Base-by-base conservation (phyloP, 1,140 invertebrate species). In the Drosophila lini region DNA sequence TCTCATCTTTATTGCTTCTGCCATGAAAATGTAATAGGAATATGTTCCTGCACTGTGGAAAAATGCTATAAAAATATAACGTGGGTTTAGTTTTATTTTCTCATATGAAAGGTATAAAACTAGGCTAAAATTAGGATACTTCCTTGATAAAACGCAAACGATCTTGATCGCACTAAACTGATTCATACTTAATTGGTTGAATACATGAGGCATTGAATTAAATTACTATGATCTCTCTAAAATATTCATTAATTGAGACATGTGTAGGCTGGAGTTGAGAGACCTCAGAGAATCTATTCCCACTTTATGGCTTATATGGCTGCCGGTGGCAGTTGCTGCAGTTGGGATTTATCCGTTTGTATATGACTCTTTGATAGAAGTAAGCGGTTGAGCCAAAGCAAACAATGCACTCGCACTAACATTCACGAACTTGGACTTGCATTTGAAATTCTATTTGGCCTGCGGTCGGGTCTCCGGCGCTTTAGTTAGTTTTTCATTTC, bases 401-500 rank as follows among this genome's bases (percentile, higher is more conserved):
- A 69, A 69, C 68, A 71, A 70, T 71, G 68, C 68, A 71, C 62
- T 69, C 61, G 31, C 62, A 61, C 61, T 63, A 16, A 25, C 59
- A 68, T 34, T 42, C 59, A 52, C 61, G 28, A 68, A 69, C 63
- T 58, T 58, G 36, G 42, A 60, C 56, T 74, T 74, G 70, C 47
- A 74, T 74, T 74, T 74, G 38, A 74, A 74, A 75, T 74, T 64
- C 59, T 74, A 74, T 64, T 74, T 75, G 50, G 68, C 68, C 42
- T 71, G 68, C 68, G 65, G 68, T 64, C 53, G 28, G 16, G 59
- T 38, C 32, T 28, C 67, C n/a, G 63, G 45, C 38, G 68, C 65
- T 57, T 71, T 71, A 69, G 65, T 69, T 69, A 69, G 65, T 71
- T 60, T 73, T 60, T 67, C 65, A 65, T 52, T 79, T 63, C 55